These are phyloP conservation scores for Rhadinocentrus ornatus DNA, from an alignment of 2,797 vertebrate genomes.

Conservation along the genomic window DNA sequence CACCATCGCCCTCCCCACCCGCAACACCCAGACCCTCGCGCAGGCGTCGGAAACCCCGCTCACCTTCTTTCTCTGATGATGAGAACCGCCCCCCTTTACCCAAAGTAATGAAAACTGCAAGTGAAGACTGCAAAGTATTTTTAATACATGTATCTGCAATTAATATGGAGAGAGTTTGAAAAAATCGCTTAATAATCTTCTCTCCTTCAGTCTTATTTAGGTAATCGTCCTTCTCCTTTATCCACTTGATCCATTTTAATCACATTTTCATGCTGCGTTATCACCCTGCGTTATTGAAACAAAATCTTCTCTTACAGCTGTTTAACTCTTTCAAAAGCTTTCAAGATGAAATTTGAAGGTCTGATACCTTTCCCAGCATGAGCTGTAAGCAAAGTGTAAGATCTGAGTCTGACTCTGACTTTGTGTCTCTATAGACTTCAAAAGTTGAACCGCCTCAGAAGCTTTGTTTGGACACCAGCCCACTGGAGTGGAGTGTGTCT, in stretches of 20 bases:
- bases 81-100: conserved; percentile 94
- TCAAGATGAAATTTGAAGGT: conserved; percentile 23
- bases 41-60: conserved; percentile 87
- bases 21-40: conserved; percentile 85
- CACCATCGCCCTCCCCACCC: conserved; percentile 85
- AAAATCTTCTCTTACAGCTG: background rate
- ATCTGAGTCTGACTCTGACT: conserved; percentile 28
- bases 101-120: conserved; percentile 83
- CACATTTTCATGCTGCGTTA: too few species aligned
- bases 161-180: background rate
- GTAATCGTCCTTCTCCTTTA: too few species aligned
- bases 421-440: conserved; percentile 70
- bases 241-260: too few species aligned
- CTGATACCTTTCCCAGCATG: conserved; percentile 1
- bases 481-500: conserved; percentile 94
- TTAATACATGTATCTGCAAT: background rate
- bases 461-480: conserved; percentile 94
- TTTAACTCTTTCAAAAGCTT: conserved; percentile 2
- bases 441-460: conserved; percentile 90
- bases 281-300: conserved; percentile 3
- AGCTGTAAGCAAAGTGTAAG: conserved; percentile 10
- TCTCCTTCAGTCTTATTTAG: too few species aligned
- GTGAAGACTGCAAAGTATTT: conserved; percentile 2
- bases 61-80: conserved; percentile 92
- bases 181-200: too few species aligned